A percentile compares a stretch with the other conserved stretches of the same genome.
Evolutionary conservation across 2,797 vertebrate species (phyloP).

Genomic region (Synanceia verrucosa): DNA sequence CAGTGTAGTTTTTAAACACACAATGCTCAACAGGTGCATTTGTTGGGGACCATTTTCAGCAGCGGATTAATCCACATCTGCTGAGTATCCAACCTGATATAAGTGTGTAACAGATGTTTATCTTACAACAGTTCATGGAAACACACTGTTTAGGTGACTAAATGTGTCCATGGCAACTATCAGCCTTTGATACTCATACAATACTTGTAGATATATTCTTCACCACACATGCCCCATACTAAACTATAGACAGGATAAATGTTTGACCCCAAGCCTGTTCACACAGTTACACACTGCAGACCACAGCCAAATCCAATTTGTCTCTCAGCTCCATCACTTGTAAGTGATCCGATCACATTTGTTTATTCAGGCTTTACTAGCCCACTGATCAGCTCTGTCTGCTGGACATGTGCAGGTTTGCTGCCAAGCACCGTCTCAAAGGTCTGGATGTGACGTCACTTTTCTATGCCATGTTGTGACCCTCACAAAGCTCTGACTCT

Average conservation of each 20-base stretch:
- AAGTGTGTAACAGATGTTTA: too few relatives aligned
- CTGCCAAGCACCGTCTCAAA: not conserved
- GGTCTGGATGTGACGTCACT: not conserved
- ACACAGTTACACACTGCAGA: constrained; percentile 5
- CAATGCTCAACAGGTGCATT: not conserved
- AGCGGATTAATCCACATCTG: not conserved
- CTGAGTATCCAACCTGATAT: too few relatives aligned
- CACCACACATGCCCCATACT: too few relatives aligned
- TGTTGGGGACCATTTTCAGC: not conserved
- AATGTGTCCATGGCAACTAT: too few relatives aligned
- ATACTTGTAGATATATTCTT: too few relatives aligned
- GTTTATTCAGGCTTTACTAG: not conserved
- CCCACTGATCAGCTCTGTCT: not conserved
- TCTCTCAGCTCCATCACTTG: not conserved
- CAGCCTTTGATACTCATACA: not conserved
- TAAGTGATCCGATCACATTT: not conserved
- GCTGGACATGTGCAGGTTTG: not conserved
- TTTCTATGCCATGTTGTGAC: not conserved
- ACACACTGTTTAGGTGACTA: too few relatives aligned
- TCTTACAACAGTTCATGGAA: too few relatives aligned
- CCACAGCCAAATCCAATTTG: constrained; percentile 10
- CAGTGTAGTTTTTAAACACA: not conserved
- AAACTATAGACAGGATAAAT: too few relatives aligned
- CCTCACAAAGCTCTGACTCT: not conserved
- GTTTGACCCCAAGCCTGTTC: not conserved